Percentiles rank a stretch among this genome's conserved stretches.
These are phyloP conservation scores for Peribatodes rhomboidaria DNA, from an alignment of 2,888 invertebrate species.

Conservation along the genomic window DNA sequence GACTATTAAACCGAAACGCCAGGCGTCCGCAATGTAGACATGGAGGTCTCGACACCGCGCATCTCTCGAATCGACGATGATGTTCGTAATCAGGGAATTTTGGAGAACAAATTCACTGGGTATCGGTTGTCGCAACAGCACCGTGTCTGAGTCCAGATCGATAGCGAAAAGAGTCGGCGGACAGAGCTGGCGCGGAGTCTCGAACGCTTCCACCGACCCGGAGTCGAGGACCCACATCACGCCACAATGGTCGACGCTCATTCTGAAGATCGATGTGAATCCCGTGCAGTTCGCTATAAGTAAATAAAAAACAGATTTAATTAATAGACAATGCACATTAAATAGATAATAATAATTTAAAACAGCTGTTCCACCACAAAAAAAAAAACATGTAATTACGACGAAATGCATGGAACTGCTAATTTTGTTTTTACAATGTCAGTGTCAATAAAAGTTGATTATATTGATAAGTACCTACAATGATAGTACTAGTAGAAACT, in stretches of 20 bases:
- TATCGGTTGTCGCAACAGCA: conserved; percentile 88
- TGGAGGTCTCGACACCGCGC: conserved; percentile 88
- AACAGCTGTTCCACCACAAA: too few relatives aligned
- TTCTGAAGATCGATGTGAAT: conserved; percentile 92
- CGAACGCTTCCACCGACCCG: conserved; percentile 90
- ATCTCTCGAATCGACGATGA: conserved; percentile 88
- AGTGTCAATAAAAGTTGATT: too few relatives aligned
- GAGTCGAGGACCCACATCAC: conserved; percentile 93
- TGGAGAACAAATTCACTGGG: conserved; percentile 89
- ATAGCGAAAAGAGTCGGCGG: conserved; percentile 92
- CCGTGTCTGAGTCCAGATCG: conserved; percentile 88
- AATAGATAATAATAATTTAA: too few relatives aligned
- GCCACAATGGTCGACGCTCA: conserved; percentile 91
- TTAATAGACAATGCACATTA: too few relatives aligned
- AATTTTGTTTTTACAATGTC: too few relatives aligned
- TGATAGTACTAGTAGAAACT: too few relatives aligned
- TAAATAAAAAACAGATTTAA: not conserved
- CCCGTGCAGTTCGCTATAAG: conserved; percentile 82
- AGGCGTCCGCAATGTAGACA: conserved; percentile 90
- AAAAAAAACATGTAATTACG: too few relatives aligned
- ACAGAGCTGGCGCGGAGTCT: conserved; percentile 88
- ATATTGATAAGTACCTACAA: too few relatives aligned
- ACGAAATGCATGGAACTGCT: too few relatives aligned
- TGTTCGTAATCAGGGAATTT: conserved; percentile 89
- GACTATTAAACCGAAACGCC: conserved; percentile 88